Evolutionary conservation across 1,140 invertebrate species (phyloP), one percentile per base, ranked within the genome.

Genomic region (Armadillidium nasatum): DNA sequence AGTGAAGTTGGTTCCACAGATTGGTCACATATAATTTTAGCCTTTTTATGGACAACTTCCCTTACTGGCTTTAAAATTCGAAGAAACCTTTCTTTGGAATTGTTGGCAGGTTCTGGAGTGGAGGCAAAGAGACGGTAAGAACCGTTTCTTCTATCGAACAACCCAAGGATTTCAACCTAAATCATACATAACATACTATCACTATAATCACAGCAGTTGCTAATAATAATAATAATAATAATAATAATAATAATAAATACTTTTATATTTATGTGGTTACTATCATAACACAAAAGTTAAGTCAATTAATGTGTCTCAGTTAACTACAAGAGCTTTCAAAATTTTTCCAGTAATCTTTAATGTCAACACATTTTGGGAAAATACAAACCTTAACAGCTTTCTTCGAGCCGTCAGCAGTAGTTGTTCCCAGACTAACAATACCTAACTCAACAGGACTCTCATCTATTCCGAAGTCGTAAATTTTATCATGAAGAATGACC

Each of bases 371-470:
- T 33, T 33, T 33, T 6, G 2, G 6, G 33, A 1, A 33, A 33
- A 33, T 33, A 33, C 33, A 33, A 22, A 81, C 78, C 83, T 94
- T 81, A 11, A 81, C 80, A n/a, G 76, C 92, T 71, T 92, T 87
- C 80, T 92, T 89, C 60, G 90, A 89, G 10, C 92, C 92, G 84
- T 94, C 92, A 78, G 93, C 91, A 0, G 92, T 92, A 0, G 92
- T 94, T 0, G 93, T 94, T 0, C 93, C 93, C n/a, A 95, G 85
- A 50, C 92, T 94, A 72, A 95, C 94, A 0, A 95, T 92, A 13
- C 93, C 93, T 7, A 95, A 89, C 82, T 89, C 85, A 74, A 87
- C 86, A n/a, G 67, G 68, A n/a, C 75, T 73, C 9, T 73, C 78
- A 45, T 78, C 77, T 74, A 76, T 81, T 83, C 85, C n/a, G 83